These are phyloP conservation scores for Formica selysi DNA, from an alignment of 1,140 invertebrate species.

Conservation along the genomic window DNA sequence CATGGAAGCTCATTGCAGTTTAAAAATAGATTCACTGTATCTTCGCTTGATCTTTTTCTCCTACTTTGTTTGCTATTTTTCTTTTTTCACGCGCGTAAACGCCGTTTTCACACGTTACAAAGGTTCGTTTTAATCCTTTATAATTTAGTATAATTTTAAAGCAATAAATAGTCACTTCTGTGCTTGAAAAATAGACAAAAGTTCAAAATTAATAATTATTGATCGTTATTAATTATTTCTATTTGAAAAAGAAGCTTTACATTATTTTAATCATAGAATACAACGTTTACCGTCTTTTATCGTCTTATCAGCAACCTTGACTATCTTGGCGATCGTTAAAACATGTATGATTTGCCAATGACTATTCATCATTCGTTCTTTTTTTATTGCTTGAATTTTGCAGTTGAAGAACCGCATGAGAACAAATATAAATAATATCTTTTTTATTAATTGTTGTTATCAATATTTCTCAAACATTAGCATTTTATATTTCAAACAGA, in stretches of 20 bases:
- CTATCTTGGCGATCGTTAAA: slow-evolving; percentile 8
- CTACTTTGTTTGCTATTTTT: slow-evolving; percentile 6
- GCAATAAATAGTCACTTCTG: slow-evolving; percentile 11
- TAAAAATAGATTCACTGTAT: slow-evolving; percentile 68
- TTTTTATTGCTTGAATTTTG: not conserved
- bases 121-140: not conserved
- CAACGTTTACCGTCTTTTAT: slow-evolving; percentile 3
- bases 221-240: not conserved
- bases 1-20: slow-evolving; percentile 44
- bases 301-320: not conserved
- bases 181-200: not conserved
- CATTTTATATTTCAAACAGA: not conserved
- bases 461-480: not conserved
- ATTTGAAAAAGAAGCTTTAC: slow-evolving; percentile 8
- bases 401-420: not conserved
- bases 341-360: not conserved
- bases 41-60: slow-evolving; percentile 30
- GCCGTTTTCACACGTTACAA: not conserved
- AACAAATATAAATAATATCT: not conserved
- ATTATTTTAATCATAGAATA: not conserved
- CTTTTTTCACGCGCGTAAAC: slow-evolving; percentile 1
- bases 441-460: not conserved
- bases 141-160: not conserved
- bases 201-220: not conserved
- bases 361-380: not conserved